These are phyloP conservation scores for Catostomus latipinnis DNA, from an alignment of 2,797 vertebrate species.

Conservation along the genomic window DNA sequence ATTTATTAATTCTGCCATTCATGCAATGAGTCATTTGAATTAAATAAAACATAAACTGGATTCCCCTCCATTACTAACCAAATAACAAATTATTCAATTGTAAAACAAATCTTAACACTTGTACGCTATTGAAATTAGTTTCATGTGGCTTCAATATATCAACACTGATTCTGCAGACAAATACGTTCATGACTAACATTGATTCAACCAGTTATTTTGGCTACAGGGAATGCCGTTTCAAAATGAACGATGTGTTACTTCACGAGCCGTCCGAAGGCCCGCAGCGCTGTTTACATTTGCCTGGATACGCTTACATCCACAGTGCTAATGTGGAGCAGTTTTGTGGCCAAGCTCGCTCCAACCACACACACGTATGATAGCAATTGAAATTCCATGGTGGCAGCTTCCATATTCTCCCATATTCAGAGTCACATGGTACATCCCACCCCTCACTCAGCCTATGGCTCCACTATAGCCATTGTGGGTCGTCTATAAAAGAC, in stretches of 20 bases:
- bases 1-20: background rate
- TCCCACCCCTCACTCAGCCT: conserved; percentile 12
- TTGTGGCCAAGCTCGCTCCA: conserved; percentile 49
- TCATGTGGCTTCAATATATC: conserved; percentile 18
- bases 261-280: conserved; percentile 39
- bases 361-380: conserved; percentile 61
- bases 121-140: background rate
- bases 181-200: conserved; percentile 1
- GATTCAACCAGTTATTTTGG: background rate
- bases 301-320: conserved; percentile 54
- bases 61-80: background rate
- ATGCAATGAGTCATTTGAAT: background rate
- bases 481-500: conserved; percentile 56
- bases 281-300: conserved; percentile 50
- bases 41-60: background rate
- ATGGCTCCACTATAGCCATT: conserved; percentile 55
- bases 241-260: conserved; percentile 38
- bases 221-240: background rate
- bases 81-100: background rate
- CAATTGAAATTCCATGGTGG: conserved; percentile 65
- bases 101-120: background rate
- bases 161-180: conserved; percentile 1
- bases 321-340: conserved; percentile 58
- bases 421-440: conserved; percentile 51
- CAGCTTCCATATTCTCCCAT: conserved; percentile 54